Evolutionary conservation across 2,888 invertebrate species (phyloP).

Genomic region (Dendrolimus pini): DNA sequence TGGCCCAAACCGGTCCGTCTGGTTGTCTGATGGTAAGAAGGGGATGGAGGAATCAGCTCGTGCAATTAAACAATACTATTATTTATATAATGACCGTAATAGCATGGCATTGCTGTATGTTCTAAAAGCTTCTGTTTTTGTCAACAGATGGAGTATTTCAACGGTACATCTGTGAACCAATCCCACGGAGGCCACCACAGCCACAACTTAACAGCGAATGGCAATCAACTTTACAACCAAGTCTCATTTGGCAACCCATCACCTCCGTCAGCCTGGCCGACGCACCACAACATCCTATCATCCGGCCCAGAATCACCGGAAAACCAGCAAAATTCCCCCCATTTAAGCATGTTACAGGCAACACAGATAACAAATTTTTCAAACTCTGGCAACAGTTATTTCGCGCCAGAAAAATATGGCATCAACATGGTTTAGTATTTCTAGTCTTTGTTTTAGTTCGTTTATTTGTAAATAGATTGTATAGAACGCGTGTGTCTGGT

Average conservation of each 20-base stretch:
- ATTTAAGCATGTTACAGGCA: conserved; percentile 68
- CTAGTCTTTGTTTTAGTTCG: conserved; percentile 47
- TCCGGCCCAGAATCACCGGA: conserved; percentile 66
- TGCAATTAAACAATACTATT: no score
- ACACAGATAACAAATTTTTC: conserved; percentile 73
- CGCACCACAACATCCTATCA: conserved; percentile 65
- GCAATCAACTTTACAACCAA: conserved; percentile 70
- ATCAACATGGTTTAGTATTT: conserved; percentile 73
- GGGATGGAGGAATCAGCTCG: no score
- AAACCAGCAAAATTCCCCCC: conserved; percentile 64
- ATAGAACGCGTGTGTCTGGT: conserved; percentile 8
- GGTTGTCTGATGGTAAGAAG: no score
- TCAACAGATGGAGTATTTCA: conserved; percentile 71
- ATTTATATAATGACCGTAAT: no score
- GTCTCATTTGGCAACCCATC: conserved; percentile 70
- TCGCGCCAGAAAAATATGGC: conserved; percentile 71
- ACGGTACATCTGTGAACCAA: conserved; percentile 66
- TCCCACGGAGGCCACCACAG: conserved; percentile 59
- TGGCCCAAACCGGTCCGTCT: no score
- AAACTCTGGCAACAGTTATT: conserved; percentile 67
- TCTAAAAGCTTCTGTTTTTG: conserved; percentile 6
- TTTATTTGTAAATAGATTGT: conserved; percentile 26
- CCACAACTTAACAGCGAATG: conserved; percentile 62
- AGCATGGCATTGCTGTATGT: no score
- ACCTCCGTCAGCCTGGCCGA: conserved; percentile 62